Percentiles rank a stretch among this genome's conserved stretches.
phyloP scores from a whole-genome alignment of 2,888 invertebrate genomes.

The Dicycla oo region DNA sequence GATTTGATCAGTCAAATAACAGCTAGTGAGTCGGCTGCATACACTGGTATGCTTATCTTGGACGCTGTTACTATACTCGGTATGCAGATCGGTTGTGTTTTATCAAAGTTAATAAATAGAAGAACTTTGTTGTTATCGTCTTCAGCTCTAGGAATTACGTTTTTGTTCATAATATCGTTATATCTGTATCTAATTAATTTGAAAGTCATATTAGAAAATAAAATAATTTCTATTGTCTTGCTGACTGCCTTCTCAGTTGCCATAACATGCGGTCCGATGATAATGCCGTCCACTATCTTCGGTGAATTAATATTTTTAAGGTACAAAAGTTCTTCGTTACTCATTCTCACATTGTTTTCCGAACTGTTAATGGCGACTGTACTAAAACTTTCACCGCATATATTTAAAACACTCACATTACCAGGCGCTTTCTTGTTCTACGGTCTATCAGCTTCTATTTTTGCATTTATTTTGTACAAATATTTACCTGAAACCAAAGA shows the following conservation, averaged over 20 bases:
- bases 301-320: conserved; percentile 78
- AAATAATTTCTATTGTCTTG: conserved; percentile 71
- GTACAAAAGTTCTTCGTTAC: conserved; percentile 73
- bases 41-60: conserved; percentile 78
- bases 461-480: conserved; percentile 70
- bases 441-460: conserved; percentile 70
- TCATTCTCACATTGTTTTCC: conserved; percentile 71
- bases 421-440: conserved; percentile 77
- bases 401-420: conserved; percentile 72
- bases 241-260: conserved; percentile 75
- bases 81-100: conserved; percentile 77
- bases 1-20: conserved; percentile 76
- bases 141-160: conserved; percentile 71
- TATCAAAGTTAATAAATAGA: conserved; percentile 74
- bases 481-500: conserved; percentile 77
- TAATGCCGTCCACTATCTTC: conserved; percentile 75
- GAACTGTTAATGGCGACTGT: conserved; percentile 72
- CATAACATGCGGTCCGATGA: conserved; percentile 80
- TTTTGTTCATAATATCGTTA: conserved; percentile 74
- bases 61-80: conserved; percentile 80
- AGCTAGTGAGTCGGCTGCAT: conserved; percentile 72
- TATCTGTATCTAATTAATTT: conserved; percentile 75
- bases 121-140: conserved; percentile 73
- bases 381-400: conserved; percentile 74
- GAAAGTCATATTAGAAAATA: conserved; percentile 70